phyloP scores from a whole-genome alignment of 2,797 vertebrate genomes.

The Sebastes paucispinis region DNA sequence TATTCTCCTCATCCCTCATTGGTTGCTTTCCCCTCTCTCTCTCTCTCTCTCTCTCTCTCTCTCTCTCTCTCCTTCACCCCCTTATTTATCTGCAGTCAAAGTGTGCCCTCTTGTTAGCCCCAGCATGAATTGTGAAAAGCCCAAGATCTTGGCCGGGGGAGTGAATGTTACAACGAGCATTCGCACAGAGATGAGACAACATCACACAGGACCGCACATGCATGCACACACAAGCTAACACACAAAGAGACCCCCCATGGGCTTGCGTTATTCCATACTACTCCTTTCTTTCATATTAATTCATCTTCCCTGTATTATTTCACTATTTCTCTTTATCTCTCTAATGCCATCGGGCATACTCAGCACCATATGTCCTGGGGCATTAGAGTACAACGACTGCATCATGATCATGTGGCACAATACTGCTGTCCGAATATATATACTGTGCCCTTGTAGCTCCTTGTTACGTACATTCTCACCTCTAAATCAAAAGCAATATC shows the following conservation, averaged over 20 bases:
- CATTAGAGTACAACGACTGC: neutral
- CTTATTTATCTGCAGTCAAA: constrained; percentile 32
- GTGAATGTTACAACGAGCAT: constrained; percentile 20
- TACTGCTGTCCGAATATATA: neutral
- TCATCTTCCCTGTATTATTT: neutral
- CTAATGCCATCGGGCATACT: neutral
- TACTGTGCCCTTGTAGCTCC: neutral
- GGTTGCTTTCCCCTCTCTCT: neutral
- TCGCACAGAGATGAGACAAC: constrained; percentile 27
- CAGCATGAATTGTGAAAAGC: constrained; percentile 44
- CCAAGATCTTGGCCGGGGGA: constrained; percentile 35
- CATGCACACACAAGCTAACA: neutral
- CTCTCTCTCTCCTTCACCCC: neutral
- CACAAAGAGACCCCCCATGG: neutral
- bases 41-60: neutral
- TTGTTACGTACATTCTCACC: neutral
- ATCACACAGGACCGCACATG: neutral
- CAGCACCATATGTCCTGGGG: neutral
- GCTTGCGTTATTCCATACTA: constrained; percentile 6
- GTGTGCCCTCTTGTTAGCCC: constrained; percentile 37
- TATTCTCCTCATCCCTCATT: constrained; percentile 13
- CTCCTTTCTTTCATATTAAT: neutral
- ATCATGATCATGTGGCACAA: constrained; percentile 13
- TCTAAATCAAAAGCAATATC: neutral
- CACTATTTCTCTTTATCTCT: neutral